Evolutionary conservation across 2,888 invertebrate genomes (phyloP).

Genomic region (Apamea anceps): DNA sequence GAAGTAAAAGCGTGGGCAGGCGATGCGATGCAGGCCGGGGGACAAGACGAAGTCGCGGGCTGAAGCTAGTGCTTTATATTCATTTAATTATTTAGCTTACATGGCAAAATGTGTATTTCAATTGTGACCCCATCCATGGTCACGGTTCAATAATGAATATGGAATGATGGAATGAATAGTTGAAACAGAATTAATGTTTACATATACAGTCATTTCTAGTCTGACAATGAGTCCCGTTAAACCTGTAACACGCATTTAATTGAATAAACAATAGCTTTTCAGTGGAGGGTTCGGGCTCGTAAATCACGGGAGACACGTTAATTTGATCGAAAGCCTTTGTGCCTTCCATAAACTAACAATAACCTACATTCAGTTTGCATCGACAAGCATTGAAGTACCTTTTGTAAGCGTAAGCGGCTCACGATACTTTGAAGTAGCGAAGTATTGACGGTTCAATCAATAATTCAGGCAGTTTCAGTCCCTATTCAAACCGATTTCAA

Average conservation of each 20-base stretch:
- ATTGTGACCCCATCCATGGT: not conserved
- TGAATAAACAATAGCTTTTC: conserved; percentile 75
- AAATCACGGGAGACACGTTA: conserved; percentile 74
- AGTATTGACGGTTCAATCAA: conserved; percentile 34
- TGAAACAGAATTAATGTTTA: conserved; percentile 15
- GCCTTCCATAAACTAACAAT: conserved; percentile 63
- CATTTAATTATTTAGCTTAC: not conserved
- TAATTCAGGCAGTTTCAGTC: conserved; percentile 22
- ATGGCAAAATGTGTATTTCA: not conserved
- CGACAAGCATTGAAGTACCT: conserved; percentile 44
- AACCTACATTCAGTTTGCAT: conserved; percentile 57
- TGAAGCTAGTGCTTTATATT: not conserved
- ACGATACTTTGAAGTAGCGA: conserved; percentile 23
- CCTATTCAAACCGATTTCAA: conserved; percentile 5
- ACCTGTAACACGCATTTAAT: conserved; percentile 66
- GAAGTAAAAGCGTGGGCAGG: not conserved
- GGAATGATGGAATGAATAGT: not conserved
- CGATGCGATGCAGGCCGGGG: too few species aligned
- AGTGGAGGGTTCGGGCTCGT: conserved; percentile 68
- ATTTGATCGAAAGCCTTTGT: conserved; percentile 68
- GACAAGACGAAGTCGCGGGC: too few species aligned
- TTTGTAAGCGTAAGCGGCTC: conserved; percentile 43
- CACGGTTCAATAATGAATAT: not conserved
- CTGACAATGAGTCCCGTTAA: conserved; percentile 55
- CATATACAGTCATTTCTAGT: conserved; percentile 17